phyloP scores from a whole-genome alignment of 2,888 invertebrate genomes.

The Gymnocheta viridis region DNA sequence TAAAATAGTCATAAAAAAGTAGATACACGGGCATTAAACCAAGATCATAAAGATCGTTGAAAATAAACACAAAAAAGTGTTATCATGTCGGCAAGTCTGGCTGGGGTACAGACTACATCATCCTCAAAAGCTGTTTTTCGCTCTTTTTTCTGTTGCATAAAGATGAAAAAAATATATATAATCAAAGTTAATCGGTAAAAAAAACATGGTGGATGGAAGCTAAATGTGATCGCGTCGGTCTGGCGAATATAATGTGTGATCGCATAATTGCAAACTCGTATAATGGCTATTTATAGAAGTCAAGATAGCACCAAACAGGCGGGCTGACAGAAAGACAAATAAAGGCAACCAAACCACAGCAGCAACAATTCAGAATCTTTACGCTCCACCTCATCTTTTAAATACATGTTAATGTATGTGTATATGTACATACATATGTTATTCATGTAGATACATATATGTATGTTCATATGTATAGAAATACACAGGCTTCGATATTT shows the following conservation, averaged over 20 bases:
- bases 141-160: constrained; percentile 25
- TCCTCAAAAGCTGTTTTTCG: constrained; percentile 34
- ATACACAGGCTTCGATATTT: neutral
- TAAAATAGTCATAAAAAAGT: constrained; percentile 47
- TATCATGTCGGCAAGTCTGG: constrained; percentile 36
- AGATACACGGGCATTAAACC: constrained; percentile 58
- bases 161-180: constrained; percentile 50
- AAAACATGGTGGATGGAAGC: constrained; percentile 54
- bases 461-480: neutral
- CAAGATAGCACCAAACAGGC: constrained; percentile 52
- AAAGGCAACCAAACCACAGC: constrained; percentile 54
- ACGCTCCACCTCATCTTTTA: constrained; percentile 67
- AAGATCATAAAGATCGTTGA: constrained; percentile 63
- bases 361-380: constrained; percentile 64
- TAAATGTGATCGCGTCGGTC: constrained; percentile 65
- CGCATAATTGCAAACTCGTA: constrained; percentile 57
- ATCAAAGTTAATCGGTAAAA: constrained; percentile 53
- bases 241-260: constrained; percentile 63
- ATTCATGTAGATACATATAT: constrained; percentile 29
- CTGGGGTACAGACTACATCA: constrained; percentile 53
- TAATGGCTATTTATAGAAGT: constrained; percentile 62
- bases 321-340: constrained; percentile 27
- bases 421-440: neutral
- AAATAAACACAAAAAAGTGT: constrained; percentile 18
- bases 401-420: neutral